A percentile compares a stretch with the other conserved stretches of the same genome.
phyloP scores from a whole-genome alignment of 2,888 invertebrate species.

The Euspilapteryx auroguttella region DNA sequence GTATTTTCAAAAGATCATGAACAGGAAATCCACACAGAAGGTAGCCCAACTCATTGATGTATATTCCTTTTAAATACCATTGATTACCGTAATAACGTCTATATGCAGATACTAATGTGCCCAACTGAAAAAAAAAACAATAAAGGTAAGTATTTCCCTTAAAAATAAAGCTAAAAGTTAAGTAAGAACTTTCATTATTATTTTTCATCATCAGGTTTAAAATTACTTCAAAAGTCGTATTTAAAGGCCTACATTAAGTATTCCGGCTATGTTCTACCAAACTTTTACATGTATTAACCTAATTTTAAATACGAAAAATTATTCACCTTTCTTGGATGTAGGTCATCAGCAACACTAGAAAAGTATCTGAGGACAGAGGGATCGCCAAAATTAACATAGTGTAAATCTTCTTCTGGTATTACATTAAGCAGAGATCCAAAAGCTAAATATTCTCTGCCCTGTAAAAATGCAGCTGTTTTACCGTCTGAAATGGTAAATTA shows the following conservation, averaged over 20 bases:
- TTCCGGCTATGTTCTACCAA: too few relatives aligned
- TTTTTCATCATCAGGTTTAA: neutral
- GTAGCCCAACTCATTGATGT: slow-evolving; percentile 36
- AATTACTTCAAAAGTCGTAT: too few relatives aligned
- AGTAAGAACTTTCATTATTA: too few relatives aligned
- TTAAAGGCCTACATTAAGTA: too few relatives aligned
- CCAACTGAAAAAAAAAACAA: slow-evolving; percentile 18
- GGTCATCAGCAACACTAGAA: slow-evolving; percentile 17
- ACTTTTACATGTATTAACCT: too few relatives aligned
- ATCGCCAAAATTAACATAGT: slow-evolving; percentile 43
- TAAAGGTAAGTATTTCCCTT: too few relatives aligned
- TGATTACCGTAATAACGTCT: slow-evolving; percentile 31
- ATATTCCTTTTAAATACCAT: slow-evolving; percentile 29
- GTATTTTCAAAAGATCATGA: slow-evolving; percentile 25
- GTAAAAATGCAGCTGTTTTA: slow-evolving; percentile 39
- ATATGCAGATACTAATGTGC: slow-evolving; percentile 35
- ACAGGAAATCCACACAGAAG: slow-evolving; percentile 42
- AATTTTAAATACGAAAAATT: too few relatives aligned
- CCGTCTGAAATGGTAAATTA: slow-evolving; percentile 47
- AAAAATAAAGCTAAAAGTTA: too few relatives aligned
- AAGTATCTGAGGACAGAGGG: slow-evolving; percentile 34
- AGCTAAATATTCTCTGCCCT: slow-evolving; percentile 37
- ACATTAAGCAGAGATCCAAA: slow-evolving; percentile 31
- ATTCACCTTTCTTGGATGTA: slow-evolving; percentile 38
- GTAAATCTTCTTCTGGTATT: slow-evolving; percentile 47